phyloP scores from a whole-genome alignment of 2,113 vertebrate genomes.

The Anarhynchus alexandrinus region DNA sequence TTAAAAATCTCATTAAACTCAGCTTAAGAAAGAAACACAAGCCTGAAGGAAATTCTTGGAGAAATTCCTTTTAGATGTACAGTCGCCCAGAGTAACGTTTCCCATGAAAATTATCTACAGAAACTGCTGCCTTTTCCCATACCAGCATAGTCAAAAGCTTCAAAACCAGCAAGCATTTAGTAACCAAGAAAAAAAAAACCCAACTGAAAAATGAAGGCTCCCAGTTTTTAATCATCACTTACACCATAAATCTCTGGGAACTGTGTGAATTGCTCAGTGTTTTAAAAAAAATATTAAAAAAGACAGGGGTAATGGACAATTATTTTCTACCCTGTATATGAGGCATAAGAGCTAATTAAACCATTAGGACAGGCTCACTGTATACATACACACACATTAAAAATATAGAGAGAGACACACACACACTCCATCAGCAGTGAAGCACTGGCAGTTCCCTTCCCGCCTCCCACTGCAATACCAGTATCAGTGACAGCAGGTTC shows the following conservation, averaged over 20 bases:
- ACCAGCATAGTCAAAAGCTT: not conserved
- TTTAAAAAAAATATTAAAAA: not conserved
- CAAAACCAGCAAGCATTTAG: not conserved
- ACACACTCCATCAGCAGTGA: not conserved
- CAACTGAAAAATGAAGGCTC: not conserved
- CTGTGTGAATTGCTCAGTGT: not conserved
- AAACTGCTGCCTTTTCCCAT: not conserved
- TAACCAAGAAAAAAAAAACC: not conserved
- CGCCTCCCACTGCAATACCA: not conserved
- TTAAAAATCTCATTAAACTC: not conserved
- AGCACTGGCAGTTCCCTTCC: not conserved
- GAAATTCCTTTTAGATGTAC: not conserved
- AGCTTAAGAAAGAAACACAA: conserved; percentile 15
- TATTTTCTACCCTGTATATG: not conserved
- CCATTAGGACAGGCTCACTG: not conserved
- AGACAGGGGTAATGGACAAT: not conserved
- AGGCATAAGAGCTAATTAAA: not conserved
- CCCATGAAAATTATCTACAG: not conserved
- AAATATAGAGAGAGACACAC: not conserved
- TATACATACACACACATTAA: not conserved
- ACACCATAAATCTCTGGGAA: not conserved
- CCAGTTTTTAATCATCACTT: not conserved
- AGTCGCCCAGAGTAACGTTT: not conserved
- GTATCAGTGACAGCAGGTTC: not conserved
- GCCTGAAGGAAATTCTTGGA: not conserved